Base-by-base conservation (phyloP, 2,113 vertebrate species). In the Dryoscopus gambensis region DNA sequence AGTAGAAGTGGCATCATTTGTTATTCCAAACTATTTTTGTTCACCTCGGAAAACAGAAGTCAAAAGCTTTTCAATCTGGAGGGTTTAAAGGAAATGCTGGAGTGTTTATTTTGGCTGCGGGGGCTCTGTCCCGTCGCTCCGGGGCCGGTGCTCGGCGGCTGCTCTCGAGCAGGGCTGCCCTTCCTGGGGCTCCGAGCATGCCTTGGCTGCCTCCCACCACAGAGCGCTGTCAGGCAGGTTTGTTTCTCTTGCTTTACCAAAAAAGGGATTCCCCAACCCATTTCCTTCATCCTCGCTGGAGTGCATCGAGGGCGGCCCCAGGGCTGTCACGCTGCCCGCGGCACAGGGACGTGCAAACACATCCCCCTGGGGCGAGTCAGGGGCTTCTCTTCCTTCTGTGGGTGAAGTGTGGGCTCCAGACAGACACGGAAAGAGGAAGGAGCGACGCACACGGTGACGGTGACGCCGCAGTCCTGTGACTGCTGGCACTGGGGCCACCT, bases 391-490 rank as follows among this genome's bases (percentile, higher is more conserved):
- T 19, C 5, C 30, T 60, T 5, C 65, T 16, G 15, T 1, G 44
- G 77, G 39, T 39, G 74, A 17, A 5, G 30, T 4, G 28, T 23
- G 73, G 37, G n/a, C 37, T 59, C 47, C 81, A 44, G 49, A 23
- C 69, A 50, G 18, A 2, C 65, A 24, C 0, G 21, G 93, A 40
- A 92, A 89, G 97, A 88, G 95, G 96, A 81, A 67, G 68, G 33
- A 81, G 97, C 86, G 21, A 52, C 35, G 70, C 63, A 15, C 91
- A 6, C 10, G 6, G 69, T 20, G 84, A 76, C 16, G 33, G 97
- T 98, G 98, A 98, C 95, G 56, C 83, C 56, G 47, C 96, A 37
- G 97, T 97, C 98, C 97, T 95, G 94, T 98, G 98, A 98, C 97
- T 96, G 97, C 97, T 87, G 97, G 85, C 97, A 90, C 97, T 16